Evolutionary conservation across 2,797 vertebrate species (phyloP).

Genomic region (Botia kubotai): DNA sequence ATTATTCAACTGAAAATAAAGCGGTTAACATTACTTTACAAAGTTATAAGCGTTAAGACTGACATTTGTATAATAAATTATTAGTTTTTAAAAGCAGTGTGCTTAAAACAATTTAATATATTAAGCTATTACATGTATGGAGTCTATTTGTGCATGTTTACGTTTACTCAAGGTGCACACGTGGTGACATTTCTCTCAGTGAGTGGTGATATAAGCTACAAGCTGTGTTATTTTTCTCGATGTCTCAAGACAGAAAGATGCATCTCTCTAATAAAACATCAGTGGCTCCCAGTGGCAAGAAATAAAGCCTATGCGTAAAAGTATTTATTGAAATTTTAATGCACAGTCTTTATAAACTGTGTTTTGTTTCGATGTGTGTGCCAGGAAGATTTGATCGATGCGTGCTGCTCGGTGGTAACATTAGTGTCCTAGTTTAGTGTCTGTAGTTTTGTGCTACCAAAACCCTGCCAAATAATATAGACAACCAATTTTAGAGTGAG

Average conservation of each 20-base stretch:
- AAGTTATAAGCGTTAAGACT: too few relatives aligned
- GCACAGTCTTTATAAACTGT: background rate
- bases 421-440: too few relatives aligned
- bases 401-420: background rate
- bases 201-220: conserved; percentile 59
- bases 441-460: background rate
- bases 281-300: conserved; percentile 4
- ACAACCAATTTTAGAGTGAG: background rate
- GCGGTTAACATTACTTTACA: too few relatives aligned
- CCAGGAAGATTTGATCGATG: background rate
- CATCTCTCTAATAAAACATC: conserved; percentile 23
- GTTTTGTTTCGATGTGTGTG: conserved; percentile 1
- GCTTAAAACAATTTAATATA: too few relatives aligned
- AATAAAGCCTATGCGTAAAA: conserved; percentile 13
- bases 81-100: too few relatives aligned
- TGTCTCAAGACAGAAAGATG: conserved; percentile 43
- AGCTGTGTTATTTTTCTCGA: conserved; percentile 67
- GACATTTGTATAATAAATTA: too few relatives aligned
- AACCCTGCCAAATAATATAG: background rate
- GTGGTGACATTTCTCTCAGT: conserved; percentile 67
- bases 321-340: background rate
- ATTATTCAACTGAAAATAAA: background rate
- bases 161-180: conserved; percentile 68
- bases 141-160: conserved; percentile 24
- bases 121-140: too few relatives aligned